These are phyloP conservation scores for Akabosia matsudoensis DNA, from an alignment of 1,140 invertebrate genomes.

Conservation along the genomic window DNA sequence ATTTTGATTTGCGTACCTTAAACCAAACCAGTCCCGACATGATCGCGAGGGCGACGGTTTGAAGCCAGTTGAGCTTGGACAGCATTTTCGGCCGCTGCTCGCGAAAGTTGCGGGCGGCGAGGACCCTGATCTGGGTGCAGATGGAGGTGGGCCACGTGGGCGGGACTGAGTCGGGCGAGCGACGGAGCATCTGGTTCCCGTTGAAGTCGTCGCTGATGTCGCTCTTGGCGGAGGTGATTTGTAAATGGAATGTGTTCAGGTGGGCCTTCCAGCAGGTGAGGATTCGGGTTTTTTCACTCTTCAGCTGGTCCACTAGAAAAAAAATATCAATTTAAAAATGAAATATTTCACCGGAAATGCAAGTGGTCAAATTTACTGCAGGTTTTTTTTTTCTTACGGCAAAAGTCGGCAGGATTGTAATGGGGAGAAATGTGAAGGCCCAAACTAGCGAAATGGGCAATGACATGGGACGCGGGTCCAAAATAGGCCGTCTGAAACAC, in stretches of 20 bases:
- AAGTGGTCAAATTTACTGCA: conserved; percentile 44
- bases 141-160: conserved; percentile 73
- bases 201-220: conserved; percentile 43
- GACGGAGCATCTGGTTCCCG: conserved; percentile 35
- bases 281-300: conserved; percentile 53
- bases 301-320: conserved; percentile 70
- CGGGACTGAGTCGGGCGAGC: conserved; percentile 33
- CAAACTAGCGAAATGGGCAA: conserved; percentile 70
- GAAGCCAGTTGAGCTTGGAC: conserved; percentile 76
- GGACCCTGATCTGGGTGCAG: conserved; percentile 62
- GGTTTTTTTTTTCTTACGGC: conserved; percentile 61
- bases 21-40: conserved; percentile 78
- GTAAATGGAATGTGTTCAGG: conserved; percentile 41
- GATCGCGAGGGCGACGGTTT: conserved; percentile 69
- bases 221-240: conserved; percentile 42
- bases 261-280: conserved; percentile 38
- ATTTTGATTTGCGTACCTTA: conserved; percentile 61
- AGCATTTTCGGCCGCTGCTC: conserved; percentile 74
- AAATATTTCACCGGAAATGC: not conserved
- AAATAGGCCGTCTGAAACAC: conserved; percentile 70
- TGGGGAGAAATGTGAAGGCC: conserved; percentile 71
- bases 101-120: conserved; percentile 74
- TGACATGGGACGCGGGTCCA: conserved; percentile 69
- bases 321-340: conserved; percentile 17
- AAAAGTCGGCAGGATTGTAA: conserved; percentile 84